These are phyloP conservation scores for Syritta pipiens DNA, from an alignment of 2,888 invertebrate species.

Conservation along the genomic window DNA sequence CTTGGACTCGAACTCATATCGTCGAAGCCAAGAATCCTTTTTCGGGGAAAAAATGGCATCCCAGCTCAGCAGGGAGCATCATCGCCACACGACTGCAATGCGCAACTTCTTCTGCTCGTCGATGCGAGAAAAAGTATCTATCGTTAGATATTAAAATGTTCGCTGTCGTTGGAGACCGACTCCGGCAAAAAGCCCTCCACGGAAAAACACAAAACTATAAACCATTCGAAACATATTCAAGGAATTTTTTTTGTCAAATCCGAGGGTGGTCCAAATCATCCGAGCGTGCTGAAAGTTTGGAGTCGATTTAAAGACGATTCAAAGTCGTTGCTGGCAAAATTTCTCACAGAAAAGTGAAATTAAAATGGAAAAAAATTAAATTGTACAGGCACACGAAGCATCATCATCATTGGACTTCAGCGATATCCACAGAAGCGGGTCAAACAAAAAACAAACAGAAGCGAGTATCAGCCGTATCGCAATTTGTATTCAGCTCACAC, in stretches of 20 bases:
- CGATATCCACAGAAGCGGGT: too few relatives aligned
- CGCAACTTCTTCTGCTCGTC: constrained; percentile 63
- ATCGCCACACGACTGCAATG: constrained; percentile 59
- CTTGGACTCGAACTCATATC: constrained; percentile 37
- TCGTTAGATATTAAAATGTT: constrained; percentile 76
- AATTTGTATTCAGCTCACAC: constrained; percentile 33
- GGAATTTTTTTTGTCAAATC: background rate
- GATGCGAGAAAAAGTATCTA: constrained; percentile 78
- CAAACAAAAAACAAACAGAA: background rate
- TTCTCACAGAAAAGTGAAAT: too few relatives aligned
- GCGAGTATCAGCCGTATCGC: background rate
- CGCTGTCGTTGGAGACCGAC: constrained; percentile 28
- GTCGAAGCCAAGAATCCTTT: constrained; percentile 28
- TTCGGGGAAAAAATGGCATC: too few relatives aligned
- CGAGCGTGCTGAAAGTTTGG: too few relatives aligned
- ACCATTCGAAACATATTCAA: constrained; percentile 4
- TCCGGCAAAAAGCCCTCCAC: constrained; percentile 24
- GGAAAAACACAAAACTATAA: constrained; percentile 18
- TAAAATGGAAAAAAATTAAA: too few relatives aligned
- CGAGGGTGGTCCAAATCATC: too few relatives aligned
- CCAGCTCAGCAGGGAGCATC: constrained; percentile 1
- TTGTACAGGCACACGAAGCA: too few relatives aligned
- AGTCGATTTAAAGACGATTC: too few relatives aligned
- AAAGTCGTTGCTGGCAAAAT: too few relatives aligned
- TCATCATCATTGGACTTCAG: too few relatives aligned